These are phyloP conservation scores for Megastigmus dorsalis DNA, from an alignment of 2,888 invertebrate species.

Conservation along the genomic window DNA sequence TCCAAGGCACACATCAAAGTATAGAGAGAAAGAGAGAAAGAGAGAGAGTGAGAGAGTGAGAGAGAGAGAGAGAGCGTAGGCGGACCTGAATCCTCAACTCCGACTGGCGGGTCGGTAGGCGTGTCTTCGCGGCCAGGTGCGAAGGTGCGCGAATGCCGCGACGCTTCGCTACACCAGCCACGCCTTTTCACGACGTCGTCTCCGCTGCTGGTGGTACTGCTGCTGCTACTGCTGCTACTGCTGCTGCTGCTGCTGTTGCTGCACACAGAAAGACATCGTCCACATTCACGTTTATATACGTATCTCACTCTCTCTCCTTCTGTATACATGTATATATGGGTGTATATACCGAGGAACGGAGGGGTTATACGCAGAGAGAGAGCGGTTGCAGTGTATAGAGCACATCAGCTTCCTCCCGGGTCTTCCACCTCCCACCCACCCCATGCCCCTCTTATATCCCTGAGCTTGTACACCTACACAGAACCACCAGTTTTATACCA, in stretches of 20 bases:
- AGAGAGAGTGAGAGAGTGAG: conserved; percentile 55
- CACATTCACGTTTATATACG: too few relatives aligned
- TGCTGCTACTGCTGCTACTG: neutral
- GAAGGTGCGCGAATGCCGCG: conserved; percentile 68
- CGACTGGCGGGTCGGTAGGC: conserved; percentile 64
- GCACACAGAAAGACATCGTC: neutral
- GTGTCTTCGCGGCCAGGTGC: conserved; percentile 73
- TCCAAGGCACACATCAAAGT: neutral
- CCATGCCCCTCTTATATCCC: too few relatives aligned
- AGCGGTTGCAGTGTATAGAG: neutral
- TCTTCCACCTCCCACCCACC: too few relatives aligned
- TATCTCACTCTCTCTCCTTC: neutral
- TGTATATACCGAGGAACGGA: neutral
- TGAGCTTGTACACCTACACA: neutral
- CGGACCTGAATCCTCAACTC: conserved; percentile 28
- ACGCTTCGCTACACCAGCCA: conserved; percentile 61
- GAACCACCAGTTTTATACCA: neutral
- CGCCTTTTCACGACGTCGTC: conserved; percentile 65
- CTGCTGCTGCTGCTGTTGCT: neutral
- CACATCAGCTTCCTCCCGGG: neutral
- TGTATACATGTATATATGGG: neutral
- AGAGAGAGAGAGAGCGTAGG: conserved; percentile 12
- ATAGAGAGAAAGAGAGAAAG: conserved; percentile 21
- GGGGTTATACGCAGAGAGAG: too few relatives aligned
- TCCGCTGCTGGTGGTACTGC: neutral